Percentiles rank a stretch among this genome's conserved stretches.
Conservation (phyloP, 2,888 invertebrate species). For the Agrotis puta region DNA sequence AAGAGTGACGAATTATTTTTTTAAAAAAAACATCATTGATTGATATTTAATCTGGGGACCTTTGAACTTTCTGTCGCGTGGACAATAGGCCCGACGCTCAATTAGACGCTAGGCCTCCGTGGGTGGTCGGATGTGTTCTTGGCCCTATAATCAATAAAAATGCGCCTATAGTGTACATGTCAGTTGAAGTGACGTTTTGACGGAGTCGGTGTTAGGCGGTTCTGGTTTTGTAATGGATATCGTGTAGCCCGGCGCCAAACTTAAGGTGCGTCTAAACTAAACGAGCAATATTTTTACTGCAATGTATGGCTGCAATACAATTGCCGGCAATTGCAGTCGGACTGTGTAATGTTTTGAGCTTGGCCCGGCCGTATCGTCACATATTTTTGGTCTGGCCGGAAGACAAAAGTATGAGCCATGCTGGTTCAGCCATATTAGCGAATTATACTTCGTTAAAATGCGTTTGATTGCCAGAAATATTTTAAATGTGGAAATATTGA, state of each 20-base stretch:
- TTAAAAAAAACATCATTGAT: constrained; percentile 73
- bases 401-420: too few relatives aligned
- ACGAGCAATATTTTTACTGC: too few relatives aligned
- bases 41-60: constrained; percentile 80
- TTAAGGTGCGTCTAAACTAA: neutral
- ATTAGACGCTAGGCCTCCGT: constrained; percentile 76
- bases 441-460: too few relatives aligned
- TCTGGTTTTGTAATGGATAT: constrained; percentile 63
- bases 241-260: constrained; percentile 51
- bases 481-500: too few relatives aligned
- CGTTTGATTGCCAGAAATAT: too few relatives aligned
- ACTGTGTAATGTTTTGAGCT: too few relatives aligned
- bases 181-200: constrained; percentile 76
- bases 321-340: too few relatives aligned
- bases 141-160: constrained; percentile 81
- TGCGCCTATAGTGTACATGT: constrained; percentile 72
- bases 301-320: too few relatives aligned
- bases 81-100: constrained; percentile 80
- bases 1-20: constrained; percentile 72
- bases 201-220: constrained; percentile 62
- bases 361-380: too few relatives aligned
- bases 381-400: too few relatives aligned
- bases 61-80: constrained; percentile 80
- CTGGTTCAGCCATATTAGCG: too few relatives aligned
- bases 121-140: constrained; percentile 81